Evolutionary conservation across 2,888 invertebrate species (phyloP), one percentile per base, ranked within the genome.

Genomic region (Phaonia tiefii): DNA sequence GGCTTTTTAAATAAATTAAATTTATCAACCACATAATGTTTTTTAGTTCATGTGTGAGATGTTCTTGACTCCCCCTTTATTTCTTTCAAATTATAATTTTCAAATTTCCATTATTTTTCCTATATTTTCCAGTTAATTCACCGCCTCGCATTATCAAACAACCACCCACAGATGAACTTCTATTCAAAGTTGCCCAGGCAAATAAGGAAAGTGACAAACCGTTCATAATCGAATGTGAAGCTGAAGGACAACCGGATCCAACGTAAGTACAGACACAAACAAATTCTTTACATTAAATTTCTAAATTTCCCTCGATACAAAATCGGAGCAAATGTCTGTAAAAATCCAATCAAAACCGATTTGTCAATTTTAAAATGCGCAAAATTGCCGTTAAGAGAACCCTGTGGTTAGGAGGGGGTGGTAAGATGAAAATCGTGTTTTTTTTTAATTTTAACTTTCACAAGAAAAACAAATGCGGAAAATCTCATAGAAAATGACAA

Each of bases 141-240:
- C 98, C 98, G 83, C 98, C 98, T 75, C 93, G 95, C 90, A 98
- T 98, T 89, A 94, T 96, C 83, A 97, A 97, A 91, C 97, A 98
- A 91, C 98, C 98, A 56, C 96, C 97, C 65, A 95, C 95, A 79
- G 97, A 97, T 89, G 97, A 97, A 92, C 93, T 96, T 86, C 93
- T 98, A 83, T 98, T 97, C 91, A 97, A 98, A 93, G 97, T 98
- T 84, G 96, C 95, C 58, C 92, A 92, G 85, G 95, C 95, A 88
- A 93, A 94, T 71, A 95, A 95, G 85, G 97, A 97, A 91, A 96
- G 95, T 88, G 96, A 97, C 91, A 97, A 97, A 90, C 98, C 98
- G 66, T 97, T 98, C 92, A 95, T 97, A 87, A 96, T 99, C 85
- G 97, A 98, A 91, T 99, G 99, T 91, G 97, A 97, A 91, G 99